Base-by-base conservation (phyloP, 2,888 invertebrate genomes). In the Hemicrepidius hirtus region DNA sequence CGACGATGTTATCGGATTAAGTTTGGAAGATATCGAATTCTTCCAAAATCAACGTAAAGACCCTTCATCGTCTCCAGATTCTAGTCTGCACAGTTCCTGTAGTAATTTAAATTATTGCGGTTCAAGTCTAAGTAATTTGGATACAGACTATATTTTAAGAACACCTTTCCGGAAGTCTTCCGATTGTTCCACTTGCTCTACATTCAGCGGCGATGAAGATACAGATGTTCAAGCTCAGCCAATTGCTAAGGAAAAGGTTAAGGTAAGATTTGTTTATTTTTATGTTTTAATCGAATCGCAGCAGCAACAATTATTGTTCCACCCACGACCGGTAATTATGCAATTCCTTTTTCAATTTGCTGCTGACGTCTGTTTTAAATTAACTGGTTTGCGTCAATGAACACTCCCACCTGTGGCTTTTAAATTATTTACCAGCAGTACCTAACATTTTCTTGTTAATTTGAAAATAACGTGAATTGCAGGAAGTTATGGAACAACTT, bases 121-220 rank as follows among this genome's bases (percentile, higher is more conserved):
- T 37, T 89, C 89, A 37, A 88, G 88, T 62, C 88, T 90, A 16
- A 89, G 89, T 75, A 88, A 87, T 16, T 82, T 90, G 71, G 90
- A 90, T 72, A 85, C 87, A 57, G 90, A 90, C 64, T 88, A 87
- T 76, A 84, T 84, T 44, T 78, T 86, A 67, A 86, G 90, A 76
- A 90, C 91, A 12, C 90, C 92, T 0, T 91, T 91, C 44, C 86
- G 92, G 65, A 92, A 92, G 82, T 87, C 88, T 68, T 94, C 94
- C 0, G 92, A 93, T 73, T 94, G 94, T 82, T 94, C 94, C 6
- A 92, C 92, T 1, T 93, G 92, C 81, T 94, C 93, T 9, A 92
- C 92, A 59, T 88, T 92, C 53, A 94, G 94, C 84, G 92, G 92
- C 63, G 93, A 93, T 75, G 94, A 93, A 49, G 93, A 92, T 72